Percentiles rank a stretch among this genome's conserved stretches.
Evolutionary conservation across 2,113 vertebrate genomes (phyloP).

Genomic region (Scartelaos histophorus): DNA sequence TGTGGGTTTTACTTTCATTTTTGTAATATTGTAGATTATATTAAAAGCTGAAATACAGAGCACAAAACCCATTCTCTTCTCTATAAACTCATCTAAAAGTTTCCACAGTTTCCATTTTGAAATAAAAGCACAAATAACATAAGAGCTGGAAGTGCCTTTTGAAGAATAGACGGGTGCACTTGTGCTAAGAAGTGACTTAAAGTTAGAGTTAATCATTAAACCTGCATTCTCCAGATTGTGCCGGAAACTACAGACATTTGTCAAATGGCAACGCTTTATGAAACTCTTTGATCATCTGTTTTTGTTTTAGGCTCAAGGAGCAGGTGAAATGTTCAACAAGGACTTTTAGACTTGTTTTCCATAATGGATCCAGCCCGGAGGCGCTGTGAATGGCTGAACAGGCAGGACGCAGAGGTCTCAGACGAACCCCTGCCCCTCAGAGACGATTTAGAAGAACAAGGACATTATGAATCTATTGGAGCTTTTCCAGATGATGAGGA

Average conservation of each 20-base stretch:
- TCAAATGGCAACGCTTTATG: neutral
- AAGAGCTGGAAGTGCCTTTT: neutral
- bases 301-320: neutral
- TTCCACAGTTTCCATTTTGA: neutral
- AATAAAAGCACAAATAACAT: neutral
- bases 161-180: slow-evolving; percentile 7
- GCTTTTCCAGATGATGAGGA: neutral
- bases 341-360: neutral
- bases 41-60: neutral
- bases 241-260: slow-evolving; percentile 7
- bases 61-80: neutral
- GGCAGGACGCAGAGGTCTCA: neutral
- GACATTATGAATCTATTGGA: neutral
- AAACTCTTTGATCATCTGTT: neutral
- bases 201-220: slow-evolving; percentile 69
- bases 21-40: neutral
- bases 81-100: neutral
- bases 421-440: slow-evolving; percentile 11
- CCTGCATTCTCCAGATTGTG: slow-evolving; percentile 10
- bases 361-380: slow-evolving; percentile 49
- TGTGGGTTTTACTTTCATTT: neutral
- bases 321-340: neutral
- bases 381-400: neutral
- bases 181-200: slow-evolving; percentile 57
- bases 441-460: neutral